Percentiles rank a stretch among this genome's conserved stretches.
phyloP scores from a whole-genome alignment of 2,888 invertebrate genomes.

The Euspilapteryx auroguttella region DNA sequence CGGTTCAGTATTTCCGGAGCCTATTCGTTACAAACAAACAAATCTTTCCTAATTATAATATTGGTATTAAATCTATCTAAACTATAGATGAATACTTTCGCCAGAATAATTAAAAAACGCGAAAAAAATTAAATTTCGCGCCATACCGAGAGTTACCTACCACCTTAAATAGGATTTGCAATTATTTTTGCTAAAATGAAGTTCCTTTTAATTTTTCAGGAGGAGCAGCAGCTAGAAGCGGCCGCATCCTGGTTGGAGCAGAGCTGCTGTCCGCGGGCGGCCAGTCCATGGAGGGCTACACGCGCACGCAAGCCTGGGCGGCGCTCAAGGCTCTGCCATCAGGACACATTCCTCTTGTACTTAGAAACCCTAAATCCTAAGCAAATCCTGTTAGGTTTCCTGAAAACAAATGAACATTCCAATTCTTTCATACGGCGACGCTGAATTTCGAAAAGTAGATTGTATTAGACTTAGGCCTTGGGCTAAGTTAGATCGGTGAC shows the following conservation, averaged over 20 bases:
- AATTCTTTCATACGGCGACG: too few species aligned
- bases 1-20: too few species aligned
- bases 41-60: too few species aligned
- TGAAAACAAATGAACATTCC: not conserved
- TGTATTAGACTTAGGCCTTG: constrained; percentile 10
- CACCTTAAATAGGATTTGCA: too few species aligned
- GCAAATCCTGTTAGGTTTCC: constrained; percentile 1
- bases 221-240: constrained; percentile 86
- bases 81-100: too few species aligned
- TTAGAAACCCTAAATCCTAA: constrained; percentile 28
- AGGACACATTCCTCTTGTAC: constrained; percentile 72
- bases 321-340: constrained; percentile 87
- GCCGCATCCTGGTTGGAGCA: constrained; percentile 82
- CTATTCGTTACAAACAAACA: too few species aligned
- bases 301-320: constrained; percentile 94
- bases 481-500: constrained; percentile 15
- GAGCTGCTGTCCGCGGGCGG: constrained; percentile 85
- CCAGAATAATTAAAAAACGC: too few species aligned
- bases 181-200: too few species aligned
- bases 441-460: constrained; percentile 8
- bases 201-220: too few species aligned
- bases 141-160: too few species aligned
- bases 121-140: too few species aligned
- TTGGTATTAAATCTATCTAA: too few species aligned
- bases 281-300: constrained; percentile 76